Percentiles rank a stretch among this genome's conserved stretches.
These are phyloP conservation scores for Lamellibrachia satsuma DNA, from an alignment of 2,888 invertebrate genomes.

Conservation along the genomic window DNA sequence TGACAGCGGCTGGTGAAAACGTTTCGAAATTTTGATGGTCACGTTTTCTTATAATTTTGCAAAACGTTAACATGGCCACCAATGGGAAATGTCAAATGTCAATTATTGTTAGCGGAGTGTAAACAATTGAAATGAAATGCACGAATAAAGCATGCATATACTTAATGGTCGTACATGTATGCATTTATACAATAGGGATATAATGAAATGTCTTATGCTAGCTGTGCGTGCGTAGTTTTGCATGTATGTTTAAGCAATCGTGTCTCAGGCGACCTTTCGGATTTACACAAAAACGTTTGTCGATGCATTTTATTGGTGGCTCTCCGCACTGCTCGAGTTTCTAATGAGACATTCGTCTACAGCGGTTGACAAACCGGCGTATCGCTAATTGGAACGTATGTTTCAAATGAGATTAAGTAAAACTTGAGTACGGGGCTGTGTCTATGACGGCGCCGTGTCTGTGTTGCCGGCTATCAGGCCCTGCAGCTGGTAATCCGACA, in stretches of 20 bases:
- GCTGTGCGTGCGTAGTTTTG: not conserved
- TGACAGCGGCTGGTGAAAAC: no score
- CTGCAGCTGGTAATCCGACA: not conserved
- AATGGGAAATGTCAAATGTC: no score
- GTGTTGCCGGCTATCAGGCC: not conserved
- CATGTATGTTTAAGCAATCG: not conserved
- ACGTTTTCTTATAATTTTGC: no score
- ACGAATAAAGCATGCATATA: no score
- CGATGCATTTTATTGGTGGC: not conserved
- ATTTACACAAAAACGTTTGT: not conserved
- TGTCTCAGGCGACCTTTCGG: not conserved
- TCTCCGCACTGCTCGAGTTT: not conserved
- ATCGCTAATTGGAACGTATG: not conserved
- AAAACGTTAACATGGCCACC: no score
- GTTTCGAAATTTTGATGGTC: no score
- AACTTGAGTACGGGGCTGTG: not conserved
- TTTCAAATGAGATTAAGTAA: not conserved
- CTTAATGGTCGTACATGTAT: not conserved
- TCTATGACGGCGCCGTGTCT: not conserved
- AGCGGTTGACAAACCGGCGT: not conserved
- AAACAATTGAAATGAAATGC: no score
- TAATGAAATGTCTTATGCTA: not conserved
- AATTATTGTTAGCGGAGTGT: no score
- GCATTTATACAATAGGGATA: not conserved
- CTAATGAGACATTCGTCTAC: not conserved